Conservation (phyloP, 2,888 invertebrate genomes). For the Lomographa bimaculata region DNA sequence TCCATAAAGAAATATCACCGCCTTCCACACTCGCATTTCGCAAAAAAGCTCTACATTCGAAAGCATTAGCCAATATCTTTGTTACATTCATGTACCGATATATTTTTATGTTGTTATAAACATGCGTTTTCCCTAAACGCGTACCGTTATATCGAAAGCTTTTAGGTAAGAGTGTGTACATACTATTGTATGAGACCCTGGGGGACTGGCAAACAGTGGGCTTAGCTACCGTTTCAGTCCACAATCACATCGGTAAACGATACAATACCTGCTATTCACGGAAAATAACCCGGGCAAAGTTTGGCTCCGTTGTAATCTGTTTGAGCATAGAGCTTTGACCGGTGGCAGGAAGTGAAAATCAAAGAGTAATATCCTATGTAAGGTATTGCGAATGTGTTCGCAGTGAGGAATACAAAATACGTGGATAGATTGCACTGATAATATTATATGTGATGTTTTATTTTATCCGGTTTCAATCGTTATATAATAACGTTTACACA, state of each 20-base stretch:
- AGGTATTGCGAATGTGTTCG: constrained; percentile 16
- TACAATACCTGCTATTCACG: constrained; percentile 35
- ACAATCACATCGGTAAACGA: constrained; percentile 47
- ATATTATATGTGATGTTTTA: no score
- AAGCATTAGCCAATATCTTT: constrained; percentile 30
- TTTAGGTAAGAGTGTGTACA: constrained; percentile 36
- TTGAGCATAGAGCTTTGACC: constrained; percentile 36
- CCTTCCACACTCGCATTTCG: constrained; percentile 19
- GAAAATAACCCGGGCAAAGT: constrained; percentile 37
- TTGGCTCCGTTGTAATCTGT: constrained; percentile 44
- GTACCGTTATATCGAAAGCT: constrained; percentile 37
- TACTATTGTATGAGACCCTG: constrained; percentile 38
- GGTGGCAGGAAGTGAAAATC: constrained; percentile 28
- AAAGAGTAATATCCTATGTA: constrained; percentile 17
- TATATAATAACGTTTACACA: no score
- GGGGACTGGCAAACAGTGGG: constrained; percentile 42
- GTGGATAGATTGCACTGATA: no score
- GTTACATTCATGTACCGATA: constrained; percentile 31
- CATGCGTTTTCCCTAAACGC: constrained; percentile 34
- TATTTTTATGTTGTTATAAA: constrained; percentile 36
- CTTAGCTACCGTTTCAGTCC: constrained; percentile 38
- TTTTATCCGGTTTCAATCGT: no score
- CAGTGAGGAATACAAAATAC: no score
- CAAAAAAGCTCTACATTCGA: constrained; percentile 28
- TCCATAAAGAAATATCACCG: constrained; percentile 4